Conservation (phyloP, 2,797 vertebrate species). For the Schizopygopsis malacanthus region DNA sequence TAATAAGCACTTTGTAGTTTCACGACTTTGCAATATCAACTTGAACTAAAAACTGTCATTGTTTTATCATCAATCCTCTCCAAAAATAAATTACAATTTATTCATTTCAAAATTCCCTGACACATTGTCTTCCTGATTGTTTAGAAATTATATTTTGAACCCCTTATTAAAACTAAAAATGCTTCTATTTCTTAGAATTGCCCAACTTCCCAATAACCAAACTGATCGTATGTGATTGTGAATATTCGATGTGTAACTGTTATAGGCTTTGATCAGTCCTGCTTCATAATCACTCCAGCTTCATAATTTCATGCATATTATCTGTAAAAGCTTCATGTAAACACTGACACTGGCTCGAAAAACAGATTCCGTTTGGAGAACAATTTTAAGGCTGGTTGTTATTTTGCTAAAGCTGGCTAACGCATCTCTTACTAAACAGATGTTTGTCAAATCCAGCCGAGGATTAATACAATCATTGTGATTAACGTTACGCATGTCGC, state of each 20-base stretch:
- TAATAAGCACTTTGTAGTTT: background rate
- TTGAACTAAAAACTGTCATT: background rate
- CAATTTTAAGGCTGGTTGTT: conserved; percentile 26
- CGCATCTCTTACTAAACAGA: conserved; percentile 56
- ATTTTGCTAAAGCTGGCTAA: conserved; percentile 54
- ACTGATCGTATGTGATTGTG: background rate
- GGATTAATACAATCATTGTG: background rate
- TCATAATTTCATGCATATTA: background rate
- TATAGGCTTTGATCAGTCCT: background rate
- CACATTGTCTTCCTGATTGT: background rate
- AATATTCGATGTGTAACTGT: background rate
- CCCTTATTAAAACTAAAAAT: background rate
- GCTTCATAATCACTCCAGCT: background rate
- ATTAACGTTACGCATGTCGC: background rate
- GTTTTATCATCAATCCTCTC: background rate
- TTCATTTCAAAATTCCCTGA: background rate
- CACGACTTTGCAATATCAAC: background rate
- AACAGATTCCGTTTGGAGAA: background rate
- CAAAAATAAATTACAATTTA: background rate
- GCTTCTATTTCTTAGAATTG: background rate
- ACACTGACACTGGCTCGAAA: background rate
- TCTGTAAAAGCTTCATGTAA: background rate
- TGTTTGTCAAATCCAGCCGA: conserved; percentile 53
- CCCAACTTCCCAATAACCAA: background rate
- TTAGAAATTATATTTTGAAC: background rate